Evolutionary conservation across 30 jellyfish, hydroid and myxozoan species (phyloP), one percentile per base, ranked within the genome.

Genomic region (Chironex yamaguchii): DNA sequence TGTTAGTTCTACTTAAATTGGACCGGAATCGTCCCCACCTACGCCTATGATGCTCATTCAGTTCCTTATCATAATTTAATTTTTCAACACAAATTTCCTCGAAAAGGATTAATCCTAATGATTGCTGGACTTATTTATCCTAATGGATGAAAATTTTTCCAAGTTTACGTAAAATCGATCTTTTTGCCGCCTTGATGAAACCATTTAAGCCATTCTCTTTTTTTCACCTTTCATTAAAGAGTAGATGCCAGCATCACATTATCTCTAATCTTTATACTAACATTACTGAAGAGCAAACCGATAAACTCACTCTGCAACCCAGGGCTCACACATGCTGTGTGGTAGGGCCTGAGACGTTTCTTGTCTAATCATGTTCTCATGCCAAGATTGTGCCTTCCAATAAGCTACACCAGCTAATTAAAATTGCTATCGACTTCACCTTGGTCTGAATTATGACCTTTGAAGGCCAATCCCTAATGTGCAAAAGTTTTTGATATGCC

Each of bases 381-480:
- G 23, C 21, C 11, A 12, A 22, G 79, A 6, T 25, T 23, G 30
- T 66, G 67, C 29, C 79, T 12, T 12, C 65, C 79, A 3, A 66
- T 63, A 6, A 66, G 9, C 66, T 2, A 3, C 58, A 26, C 66
- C 4, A 4, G 26, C 30, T 66, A 63, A 66, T 66, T 25, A 29
- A 66, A 66, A 22, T 66, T 66, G 3, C 71, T 32, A 54, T n/a
- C 89, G n/a, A n/a, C 25, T 54, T 54, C 71, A 6, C 3, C 4
- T 54, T 54, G 21, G 4, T 76, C 89, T 1, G 34, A 6, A 3
- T 32, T 3, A 54, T 54, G 31, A 6, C 71, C 71, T 3, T 32
- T 6, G 23, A 54, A 54, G 71, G 71, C 71, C 3, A 54, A n/a
- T 4, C n/a, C 71, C 25, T 54, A 32, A 54, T 32, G 71, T 54